phyloP scores from a whole-genome alignment of 2,888 invertebrate species.

The Cheilosia soror region DNA sequence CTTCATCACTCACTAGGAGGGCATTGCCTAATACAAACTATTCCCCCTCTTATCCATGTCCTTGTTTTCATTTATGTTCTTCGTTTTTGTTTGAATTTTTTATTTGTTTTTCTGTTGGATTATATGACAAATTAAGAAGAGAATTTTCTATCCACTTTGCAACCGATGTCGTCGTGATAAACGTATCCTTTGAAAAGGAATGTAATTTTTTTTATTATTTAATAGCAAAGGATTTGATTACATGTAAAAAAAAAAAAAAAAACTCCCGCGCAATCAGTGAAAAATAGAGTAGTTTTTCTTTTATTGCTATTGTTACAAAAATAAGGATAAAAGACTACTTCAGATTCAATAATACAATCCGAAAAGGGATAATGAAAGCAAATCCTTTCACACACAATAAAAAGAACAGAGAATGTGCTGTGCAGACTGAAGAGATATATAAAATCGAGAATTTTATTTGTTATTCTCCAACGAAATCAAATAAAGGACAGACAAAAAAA shows the following conservation, averaged over 20 bases:
- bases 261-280: constrained; percentile 28
- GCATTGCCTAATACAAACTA: neutral
- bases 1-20: constrained; percentile 49
- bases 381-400: constrained; percentile 29
- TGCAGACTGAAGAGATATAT: neutral
- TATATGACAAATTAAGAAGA: constrained; percentile 32
- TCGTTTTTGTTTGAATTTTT: neutral
- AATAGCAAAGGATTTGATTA: constrained; percentile 16
- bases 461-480: constrained; percentile 15
- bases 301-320: neutral
- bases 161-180: neutral
- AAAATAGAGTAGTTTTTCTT: constrained; percentile 17
- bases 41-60: neutral
- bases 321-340: constrained; percentile 16
- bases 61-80: neutral
- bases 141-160: neutral
- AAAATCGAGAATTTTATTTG: constrained; percentile 32
- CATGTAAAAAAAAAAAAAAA: neutral
- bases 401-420: neutral
- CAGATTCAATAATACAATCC: constrained; percentile 29
- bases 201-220: constrained; percentile 7
- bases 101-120: constrained; percentile 23
- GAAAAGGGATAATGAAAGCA: constrained; percentile 15
- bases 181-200: neutral
- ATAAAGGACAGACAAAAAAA: constrained; percentile 3